Percentiles rank a stretch among this genome's conserved stretches.
Evolutionary conservation across 1,140 invertebrate genomes (phyloP).

Genomic region (Bactericera cockerelli): DNA sequence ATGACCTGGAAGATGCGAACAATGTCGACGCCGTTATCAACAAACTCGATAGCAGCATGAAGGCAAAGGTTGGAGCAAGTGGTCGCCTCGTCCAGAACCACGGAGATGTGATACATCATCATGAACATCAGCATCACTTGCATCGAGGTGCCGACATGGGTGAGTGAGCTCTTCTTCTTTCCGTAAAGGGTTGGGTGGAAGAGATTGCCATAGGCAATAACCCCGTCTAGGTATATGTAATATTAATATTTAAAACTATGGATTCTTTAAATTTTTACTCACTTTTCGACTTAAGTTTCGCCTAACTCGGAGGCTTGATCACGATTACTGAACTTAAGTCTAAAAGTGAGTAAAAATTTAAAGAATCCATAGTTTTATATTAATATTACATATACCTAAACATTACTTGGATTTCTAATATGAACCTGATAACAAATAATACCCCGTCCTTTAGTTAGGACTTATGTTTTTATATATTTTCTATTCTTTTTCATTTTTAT

Average conservation of each 20-base stretch:
- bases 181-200: background rate
- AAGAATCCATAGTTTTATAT: too few relatives aligned
- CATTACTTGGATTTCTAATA: too few relatives aligned
- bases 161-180: background rate
- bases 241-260: background rate
- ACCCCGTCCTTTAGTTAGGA: too few relatives aligned
- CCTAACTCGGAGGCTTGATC: too few relatives aligned
- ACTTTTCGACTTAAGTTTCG: too few relatives aligned
- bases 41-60: background rate
- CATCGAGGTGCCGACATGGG: constrained; percentile 2
- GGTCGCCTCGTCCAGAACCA: background rate
- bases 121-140: background rate
- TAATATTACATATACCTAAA: too few relatives aligned
- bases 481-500: too few relatives aligned
- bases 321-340: too few relatives aligned
- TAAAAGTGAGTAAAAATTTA: too few relatives aligned
- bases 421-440: background rate
- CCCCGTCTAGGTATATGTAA: background rate
- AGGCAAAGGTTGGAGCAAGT: background rate
- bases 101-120: background rate
- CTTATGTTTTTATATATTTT: too few relatives aligned
- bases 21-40: background rate
- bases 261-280: too few relatives aligned
- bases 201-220: too few relatives aligned
- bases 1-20: background rate